Base-by-base conservation (phyloP, 2,113 vertebrate species). In the Crotophaga sulcirostris region DNA sequence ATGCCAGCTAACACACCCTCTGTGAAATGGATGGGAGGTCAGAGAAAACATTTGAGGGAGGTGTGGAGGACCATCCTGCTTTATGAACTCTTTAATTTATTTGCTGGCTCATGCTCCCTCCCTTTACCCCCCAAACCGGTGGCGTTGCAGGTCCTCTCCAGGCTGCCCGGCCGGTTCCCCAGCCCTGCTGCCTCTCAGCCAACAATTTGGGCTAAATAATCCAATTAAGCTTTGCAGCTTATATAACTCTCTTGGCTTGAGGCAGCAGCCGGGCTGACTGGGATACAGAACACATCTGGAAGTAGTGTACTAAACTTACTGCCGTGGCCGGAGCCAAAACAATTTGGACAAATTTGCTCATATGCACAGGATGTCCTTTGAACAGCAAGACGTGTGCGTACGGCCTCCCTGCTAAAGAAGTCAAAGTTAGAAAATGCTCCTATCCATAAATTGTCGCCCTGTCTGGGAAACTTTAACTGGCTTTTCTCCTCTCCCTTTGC, bases 161-260 rank as follows among this genome's bases (percentile, higher is more conserved):
- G 74, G 28, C 84, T 75, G 64, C 84, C 85, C 2, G 0, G 80
- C 55, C 6, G 0, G 23, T 64, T 84, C 73, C 60, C 59, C 4
- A 0, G 62, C 86, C 91, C 55, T 0, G 3, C 87, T 77, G 86
- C 89, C 75, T 87, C 79, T 75, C 4, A 1, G 91, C 89, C 91
- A 89, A 28, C 10, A 6, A 47, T 72, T 96, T 93, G 69, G 89
- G 84, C 89, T 94, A 86, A 94, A 94, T 97, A 94, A 95, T 87
- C 93, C 91, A 97, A 94, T 97, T 96, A 94, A 86, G 89, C 47
- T 88, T 84, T 89, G 87, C 64, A 84, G 89, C 59, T 96, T 96
- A 94, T 94, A 72, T 95, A 95, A 94, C 84, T 76, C 6, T 31
- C 36, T 91, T 94, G 95, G 93, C 95, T 85, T 7, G 58, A 84